phyloP scores from a whole-genome alignment of 2,888 invertebrate species.

The Tipula confusa region DNA sequence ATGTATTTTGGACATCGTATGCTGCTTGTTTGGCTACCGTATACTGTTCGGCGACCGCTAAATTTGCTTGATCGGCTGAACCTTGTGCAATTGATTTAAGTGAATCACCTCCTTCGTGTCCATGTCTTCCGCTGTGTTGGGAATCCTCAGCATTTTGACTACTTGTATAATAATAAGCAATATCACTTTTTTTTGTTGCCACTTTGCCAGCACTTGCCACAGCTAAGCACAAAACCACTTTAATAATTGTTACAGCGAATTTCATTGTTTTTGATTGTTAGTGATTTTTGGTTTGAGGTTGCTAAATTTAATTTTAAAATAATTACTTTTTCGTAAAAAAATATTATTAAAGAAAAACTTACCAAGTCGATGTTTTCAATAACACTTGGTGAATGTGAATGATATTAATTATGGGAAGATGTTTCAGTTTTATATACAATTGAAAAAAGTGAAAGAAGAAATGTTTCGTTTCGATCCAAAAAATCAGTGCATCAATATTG shows the following conservation, averaged over 20 bases:
- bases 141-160: background rate
- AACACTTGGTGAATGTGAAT: conserved; percentile 20
- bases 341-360: background rate
- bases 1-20: conserved; percentile 70
- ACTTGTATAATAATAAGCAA: background rate
- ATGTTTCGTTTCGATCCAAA: background rate
- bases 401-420: background rate
- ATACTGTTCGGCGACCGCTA: conserved; percentile 67
- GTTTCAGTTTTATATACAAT: background rate
- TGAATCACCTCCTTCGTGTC: conserved; percentile 65
- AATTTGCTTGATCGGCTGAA: conserved; percentile 70
- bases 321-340: background rate
- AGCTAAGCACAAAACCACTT: background rate
- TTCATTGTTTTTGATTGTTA: background rate
- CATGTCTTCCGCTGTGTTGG: conserved; percentile 37
- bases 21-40: conserved; percentile 74
- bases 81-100: conserved; percentile 66
- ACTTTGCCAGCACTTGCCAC: background rate
- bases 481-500: background rate
- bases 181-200: background rate
- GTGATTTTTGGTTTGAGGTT: background rate
- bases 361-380: background rate
- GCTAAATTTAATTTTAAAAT: background rate
- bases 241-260: background rate
- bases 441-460: background rate